Conservation (phyloP, 2,888 invertebrate species). For the Archaeoteleia sp. region DNA sequence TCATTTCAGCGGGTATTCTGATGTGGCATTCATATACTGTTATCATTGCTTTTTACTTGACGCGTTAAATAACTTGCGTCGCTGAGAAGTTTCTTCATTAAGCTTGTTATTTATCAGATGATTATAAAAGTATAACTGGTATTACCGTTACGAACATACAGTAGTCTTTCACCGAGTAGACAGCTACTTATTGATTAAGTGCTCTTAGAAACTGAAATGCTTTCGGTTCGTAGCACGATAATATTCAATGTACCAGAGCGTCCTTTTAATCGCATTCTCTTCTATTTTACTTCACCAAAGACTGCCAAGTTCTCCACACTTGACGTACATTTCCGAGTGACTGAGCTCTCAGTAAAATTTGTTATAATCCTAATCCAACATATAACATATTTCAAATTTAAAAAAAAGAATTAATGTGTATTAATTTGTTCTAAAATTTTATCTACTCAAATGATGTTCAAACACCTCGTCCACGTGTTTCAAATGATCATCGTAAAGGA, state of each 20-base stretch:
- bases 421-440: no score
- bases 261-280: constrained; percentile 41
- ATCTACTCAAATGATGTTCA: no score
- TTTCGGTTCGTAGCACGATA: constrained; percentile 34
- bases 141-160: constrained; percentile 49
- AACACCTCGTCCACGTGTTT: no score
- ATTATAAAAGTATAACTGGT: constrained; percentile 53
- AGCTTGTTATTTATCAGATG: constrained; percentile 51
- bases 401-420: no score
- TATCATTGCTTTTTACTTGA: constrained; percentile 50
- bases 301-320: constrained; percentile 16
- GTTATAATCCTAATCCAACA: no score
- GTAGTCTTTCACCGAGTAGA: constrained; percentile 47
- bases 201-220: constrained; percentile 51
- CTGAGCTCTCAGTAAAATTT: constrained; percentile 1
- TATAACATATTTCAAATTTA: no score
- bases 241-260: constrained; percentile 49
- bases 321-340: constrained; percentile 1
- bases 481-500: no score
- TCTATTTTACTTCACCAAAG: constrained; percentile 30
- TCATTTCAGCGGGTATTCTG: constrained; percentile 12
- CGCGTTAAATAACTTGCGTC: constrained; percentile 48
- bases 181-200: constrained; percentile 50
- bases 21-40: constrained; percentile 50
- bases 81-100: constrained; percentile 53